phyloP scores from a whole-genome alignment of 2,797 vertebrate genomes.

The Poecilia velifera region DNA sequence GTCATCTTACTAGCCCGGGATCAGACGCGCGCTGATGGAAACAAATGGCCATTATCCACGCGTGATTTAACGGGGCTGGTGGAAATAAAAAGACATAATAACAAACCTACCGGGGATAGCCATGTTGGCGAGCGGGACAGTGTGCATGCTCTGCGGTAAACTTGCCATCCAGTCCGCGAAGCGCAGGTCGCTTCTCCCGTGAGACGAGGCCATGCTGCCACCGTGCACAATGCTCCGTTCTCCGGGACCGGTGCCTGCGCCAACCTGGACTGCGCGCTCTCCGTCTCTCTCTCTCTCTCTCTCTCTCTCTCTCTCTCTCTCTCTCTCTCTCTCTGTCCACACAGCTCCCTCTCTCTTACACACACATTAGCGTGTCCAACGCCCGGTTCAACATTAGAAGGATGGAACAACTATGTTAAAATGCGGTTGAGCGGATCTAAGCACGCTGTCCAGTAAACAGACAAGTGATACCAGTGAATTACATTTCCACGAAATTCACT shows the following conservation, averaged over 20 bases:
- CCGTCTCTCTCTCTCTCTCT: conserved; percentile 16
- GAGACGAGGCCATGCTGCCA: conserved; percentile 92
- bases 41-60: conserved; percentile 10
- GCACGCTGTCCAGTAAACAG: conserved; percentile 30
- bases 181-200: conserved; percentile 88
- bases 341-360: conserved; percentile 1
- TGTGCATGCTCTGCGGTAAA: conserved; percentile 91
- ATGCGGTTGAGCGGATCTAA: conserved; percentile 44
- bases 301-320: conserved; percentile 3
- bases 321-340: conserved; percentile 23
- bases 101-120: conserved; percentile 91
- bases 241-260: conserved; percentile 68
- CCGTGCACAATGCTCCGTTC: conserved; percentile 59
- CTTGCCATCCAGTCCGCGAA: conserved; percentile 97
- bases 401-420: conserved; percentile 41
- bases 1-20: not conserved
- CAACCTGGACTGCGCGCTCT: conserved; percentile 58
- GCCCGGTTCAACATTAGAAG: conserved; percentile 66
- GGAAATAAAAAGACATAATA: not conserved
- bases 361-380: conserved; percentile 37
- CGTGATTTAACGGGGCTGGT: not conserved
- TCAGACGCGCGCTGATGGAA: conserved; percentile 12
- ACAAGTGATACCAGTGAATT: not conserved
- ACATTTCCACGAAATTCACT: not conserved
- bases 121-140: conserved; percentile 90